These are phyloP conservation scores for Hemiscyllium ocellatum DNA, from an alignment of 2,113 vertebrate species.

Conservation along the genomic window DNA sequence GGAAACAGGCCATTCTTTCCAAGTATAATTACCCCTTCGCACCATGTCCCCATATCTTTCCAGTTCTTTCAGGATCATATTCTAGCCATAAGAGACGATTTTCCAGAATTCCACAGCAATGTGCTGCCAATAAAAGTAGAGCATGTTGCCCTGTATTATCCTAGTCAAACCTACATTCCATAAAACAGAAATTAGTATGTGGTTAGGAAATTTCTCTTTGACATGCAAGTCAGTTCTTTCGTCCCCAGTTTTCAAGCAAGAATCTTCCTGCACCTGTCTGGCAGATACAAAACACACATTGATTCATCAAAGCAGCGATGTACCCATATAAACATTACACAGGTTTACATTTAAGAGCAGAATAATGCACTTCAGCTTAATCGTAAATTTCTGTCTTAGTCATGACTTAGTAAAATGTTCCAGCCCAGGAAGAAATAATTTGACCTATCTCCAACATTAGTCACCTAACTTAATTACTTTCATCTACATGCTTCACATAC, in stretches of 20 bases:
- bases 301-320: background rate
- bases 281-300: background rate
- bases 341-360: background rate
- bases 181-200: background rate
- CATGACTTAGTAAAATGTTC: background rate
- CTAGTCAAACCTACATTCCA: background rate
- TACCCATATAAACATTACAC: background rate
- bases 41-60: background rate
- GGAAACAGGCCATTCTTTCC: background rate
- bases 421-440: background rate
- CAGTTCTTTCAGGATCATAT: background rate
- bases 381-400: background rate
- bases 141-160: background rate
- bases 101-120: background rate
- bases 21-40: background rate
- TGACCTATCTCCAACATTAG: background rate
- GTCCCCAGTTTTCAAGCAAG: background rate
- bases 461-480: background rate
- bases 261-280: background rate
- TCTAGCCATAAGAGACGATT: background rate
- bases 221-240: background rate
- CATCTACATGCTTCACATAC: background rate
- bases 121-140: background rate
- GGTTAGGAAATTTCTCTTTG: background rate
- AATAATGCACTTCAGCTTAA: background rate